These are phyloP conservation scores for Physella acuta DNA, from an alignment of 1,140 invertebrate genomes.

Conservation along the genomic window DNA sequence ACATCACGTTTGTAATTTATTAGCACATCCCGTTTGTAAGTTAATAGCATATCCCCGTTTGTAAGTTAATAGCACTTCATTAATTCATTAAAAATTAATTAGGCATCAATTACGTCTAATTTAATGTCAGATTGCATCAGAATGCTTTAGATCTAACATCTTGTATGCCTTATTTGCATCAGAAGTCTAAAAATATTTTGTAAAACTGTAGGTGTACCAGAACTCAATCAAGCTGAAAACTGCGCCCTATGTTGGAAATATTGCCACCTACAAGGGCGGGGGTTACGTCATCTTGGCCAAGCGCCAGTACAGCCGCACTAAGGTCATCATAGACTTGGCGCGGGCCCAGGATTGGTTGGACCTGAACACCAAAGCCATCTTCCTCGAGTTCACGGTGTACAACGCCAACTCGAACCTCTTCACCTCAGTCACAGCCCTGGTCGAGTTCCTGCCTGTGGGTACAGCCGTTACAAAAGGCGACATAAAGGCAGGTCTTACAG, in stretches of 20 bases:
- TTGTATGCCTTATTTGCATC: not conserved
- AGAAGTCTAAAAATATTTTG: not conserved
- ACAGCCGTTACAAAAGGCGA: conserved; percentile 46
- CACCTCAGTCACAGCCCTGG: conserved; percentile 46
- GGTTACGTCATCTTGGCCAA: conserved; percentile 52
- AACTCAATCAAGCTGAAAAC: conserved; percentile 50
- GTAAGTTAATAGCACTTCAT: no score
- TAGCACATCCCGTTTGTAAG: no score
- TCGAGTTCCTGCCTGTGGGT: conserved; percentile 47
- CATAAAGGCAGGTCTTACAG: conserved; percentile 56
- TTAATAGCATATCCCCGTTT: no score
- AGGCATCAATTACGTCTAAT: no score
- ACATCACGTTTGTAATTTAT: no score
- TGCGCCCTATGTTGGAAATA: conserved; percentile 50
- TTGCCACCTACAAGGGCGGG: conserved; percentile 58
- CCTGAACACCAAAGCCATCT: conserved; percentile 61
- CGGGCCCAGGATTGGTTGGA: conserved; percentile 61
- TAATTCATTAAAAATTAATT: no score
- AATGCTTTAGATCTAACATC: no score
- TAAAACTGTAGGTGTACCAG: conserved; percentile 48
- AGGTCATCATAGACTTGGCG: conserved; percentile 25
- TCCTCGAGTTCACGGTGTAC: conserved; percentile 65
- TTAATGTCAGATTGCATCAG: no score
- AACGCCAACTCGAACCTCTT: conserved; percentile 61
- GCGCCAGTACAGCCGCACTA: conserved; percentile 36